Evolutionary conservation across 2,888 invertebrate species (phyloP), one percentile per base, ranked within the genome.

Genomic region (Lasioglossum vierecki): DNA sequence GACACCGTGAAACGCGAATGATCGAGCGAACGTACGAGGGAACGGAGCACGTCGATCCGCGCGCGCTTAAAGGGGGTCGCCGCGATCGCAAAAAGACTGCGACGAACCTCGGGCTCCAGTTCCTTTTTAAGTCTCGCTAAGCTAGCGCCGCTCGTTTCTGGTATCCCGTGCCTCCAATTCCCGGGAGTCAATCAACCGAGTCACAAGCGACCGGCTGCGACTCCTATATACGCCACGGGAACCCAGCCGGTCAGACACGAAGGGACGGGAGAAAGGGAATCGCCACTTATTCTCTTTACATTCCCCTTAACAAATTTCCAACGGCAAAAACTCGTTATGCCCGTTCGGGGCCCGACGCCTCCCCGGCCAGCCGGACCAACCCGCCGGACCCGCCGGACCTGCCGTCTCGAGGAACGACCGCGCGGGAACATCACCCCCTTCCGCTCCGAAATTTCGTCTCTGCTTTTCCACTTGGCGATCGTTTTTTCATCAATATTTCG

Each of bases 231-330:
- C 78, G 75, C 68, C 77, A 63, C 75, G 49, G 80, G 85, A 80
- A 81, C 81, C 41, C 85, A 83, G 82, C 80, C 81, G 79, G 68
- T 77, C 75, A 49, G 70, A 80, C 86, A 78, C 83, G 84, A 83
- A 88, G 71, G 82, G 77, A 83, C 77, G 76, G 82, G 85, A 84
- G 89, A 89, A 77, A 84, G 85, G 82, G 88, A 87, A 84, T 82
- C 77, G 82, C 57, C 82, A 79, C 80, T 87, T 88, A 88, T 91
- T 92, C 87, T 90, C 87, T 91, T 91, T 88, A 89, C 89, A 90
- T 90, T 89, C 92, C 91, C 85, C 88, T 90, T 91, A 91, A 92
- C 92, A 92, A 92, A 93, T 92, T 92, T 92, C 88, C 88, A 83
- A 80, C 80, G 83, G 82, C 85, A 88, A 92, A 91, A 92, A 91